Evolutionary conservation across 2,113 vertebrate genomes (phyloP), one percentile per base, ranked within the genome.

Genomic region (Sitta europaea): DNA sequence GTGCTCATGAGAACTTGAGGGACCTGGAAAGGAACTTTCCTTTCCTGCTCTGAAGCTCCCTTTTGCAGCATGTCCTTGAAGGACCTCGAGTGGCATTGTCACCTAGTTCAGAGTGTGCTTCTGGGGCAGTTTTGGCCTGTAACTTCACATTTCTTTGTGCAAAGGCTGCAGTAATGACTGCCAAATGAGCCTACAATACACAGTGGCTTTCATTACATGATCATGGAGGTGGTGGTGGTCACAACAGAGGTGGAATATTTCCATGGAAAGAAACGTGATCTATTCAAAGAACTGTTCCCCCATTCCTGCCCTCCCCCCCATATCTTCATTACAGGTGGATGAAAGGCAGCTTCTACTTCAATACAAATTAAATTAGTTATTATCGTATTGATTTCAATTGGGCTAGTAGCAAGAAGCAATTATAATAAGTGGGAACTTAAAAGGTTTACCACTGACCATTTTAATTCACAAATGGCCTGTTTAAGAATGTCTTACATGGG

Each of bases 401-500:
- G n/a, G 24, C 36, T 58, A 42, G 73, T 57, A 78, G 57, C 50
- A 85, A 75, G 50, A 82, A 85, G 58, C 45, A 85, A 73, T 89
- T 95, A 85, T 7, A 71, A 1, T 92, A 76, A 92, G 77, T 88
- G 55, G 63, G 43, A 62, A n/a, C 61, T 89, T 82, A 87, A 91
- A 87, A 86, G 16, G 31, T 78, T 36, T 70, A 11, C 6, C 75
- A 3, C 21, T 88, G 73, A 28, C 62, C 38, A 54, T 81, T 95
- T 95, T 90, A 87, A 94, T 95, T 96, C 53, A 75, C 70, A 94
- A 47, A 87, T 81, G 48, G 36, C 33, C 36, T 67, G 21, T 24
- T 67, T 75, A 91, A 72, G 50, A 82, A 65, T 59, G 54, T 74
- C 57, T 81, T 72, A 45, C 17, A 22, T 6, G 19, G 18, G 40